Evolutionary conservation across 1,140 invertebrate genomes (phyloP).

Genomic region (Wiebesia pumilae): DNA sequence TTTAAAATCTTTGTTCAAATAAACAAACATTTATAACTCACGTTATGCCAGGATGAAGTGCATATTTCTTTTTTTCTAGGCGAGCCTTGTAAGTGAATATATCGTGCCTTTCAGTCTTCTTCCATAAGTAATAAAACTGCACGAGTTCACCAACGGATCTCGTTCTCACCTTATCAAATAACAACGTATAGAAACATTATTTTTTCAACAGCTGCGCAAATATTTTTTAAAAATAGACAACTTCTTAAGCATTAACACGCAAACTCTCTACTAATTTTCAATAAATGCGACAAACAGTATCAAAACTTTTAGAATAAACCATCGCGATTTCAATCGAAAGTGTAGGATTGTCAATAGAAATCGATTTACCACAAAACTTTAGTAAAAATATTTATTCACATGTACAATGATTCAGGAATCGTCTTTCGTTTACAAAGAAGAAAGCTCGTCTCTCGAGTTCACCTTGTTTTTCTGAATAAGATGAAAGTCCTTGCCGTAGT

Average conservation of each 20-base stretch:
- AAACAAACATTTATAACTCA: constrained; percentile 58
- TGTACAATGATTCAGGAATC: constrained; percentile 4
- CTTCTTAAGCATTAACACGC: not conserved
- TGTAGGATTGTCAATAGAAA: not conserved
- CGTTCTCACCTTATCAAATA: constrained; percentile 82
- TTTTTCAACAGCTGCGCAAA: not conserved
- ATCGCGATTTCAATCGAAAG: not conserved
- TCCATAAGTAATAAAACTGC: constrained; percentile 99
- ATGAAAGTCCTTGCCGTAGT: constrained; percentile 97
- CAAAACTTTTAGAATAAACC: not conserved
- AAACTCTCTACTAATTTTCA: not conserved
- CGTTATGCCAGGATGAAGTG: constrained; percentile 84
- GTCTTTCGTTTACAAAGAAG: not conserved
- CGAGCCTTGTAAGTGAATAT: constrained; percentile 86
- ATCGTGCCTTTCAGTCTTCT: constrained; percentile 98
- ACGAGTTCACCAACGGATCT: constrained; percentile 97
- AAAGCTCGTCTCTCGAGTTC: constrained; percentile 40
- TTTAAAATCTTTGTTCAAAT: not conserved
- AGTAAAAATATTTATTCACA: constrained; percentile 29
- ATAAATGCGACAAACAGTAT: not conserved
- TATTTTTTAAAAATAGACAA: not conserved
- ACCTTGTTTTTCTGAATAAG: constrained; percentile 96
- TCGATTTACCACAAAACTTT: constrained; percentile 2
- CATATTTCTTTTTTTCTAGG: constrained; percentile 87
- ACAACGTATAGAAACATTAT: constrained; percentile 19